Evolutionary conservation across 1,140 invertebrate species (phyloP).

Genomic region (Temnothorax nylanderi): DNA sequence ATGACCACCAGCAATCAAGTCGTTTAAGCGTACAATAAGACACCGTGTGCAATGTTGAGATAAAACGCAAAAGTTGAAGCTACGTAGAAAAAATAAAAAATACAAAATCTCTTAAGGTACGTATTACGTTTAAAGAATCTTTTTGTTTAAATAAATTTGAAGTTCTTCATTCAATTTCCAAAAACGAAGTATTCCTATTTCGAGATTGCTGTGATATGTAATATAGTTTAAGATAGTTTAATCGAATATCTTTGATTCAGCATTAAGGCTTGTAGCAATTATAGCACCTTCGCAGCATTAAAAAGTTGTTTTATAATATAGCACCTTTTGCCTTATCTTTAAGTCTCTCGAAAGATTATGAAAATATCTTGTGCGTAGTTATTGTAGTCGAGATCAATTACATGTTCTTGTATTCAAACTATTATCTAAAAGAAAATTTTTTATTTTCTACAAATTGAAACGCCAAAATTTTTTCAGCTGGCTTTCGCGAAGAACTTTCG

Average conservation of each 20-base stretch:
- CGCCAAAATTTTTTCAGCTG: background rate
- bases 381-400: background rate
- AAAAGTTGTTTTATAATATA: background rate
- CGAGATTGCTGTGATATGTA: background rate
- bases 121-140: background rate
- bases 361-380: background rate
- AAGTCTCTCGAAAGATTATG: background rate
- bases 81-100: constrained; percentile 25
- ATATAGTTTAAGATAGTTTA: background rate
- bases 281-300: too few species aligned
- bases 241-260: background rate
- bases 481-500: background rate
- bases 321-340: background rate
- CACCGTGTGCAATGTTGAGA: background rate
- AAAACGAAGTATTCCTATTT: background rate
- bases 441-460: too few species aligned
- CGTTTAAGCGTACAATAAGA: background rate
- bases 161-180: background rate
- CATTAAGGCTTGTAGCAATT: background rate
- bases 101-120: constrained; percentile 12
- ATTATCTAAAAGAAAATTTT: background rate
- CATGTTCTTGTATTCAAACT: background rate
- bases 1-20: constrained; percentile 14
- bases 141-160: background rate
- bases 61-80: background rate